Evolutionary conservation across 2,797 vertebrate species (phyloP).

Genomic region (Acomys russatus): DNA sequence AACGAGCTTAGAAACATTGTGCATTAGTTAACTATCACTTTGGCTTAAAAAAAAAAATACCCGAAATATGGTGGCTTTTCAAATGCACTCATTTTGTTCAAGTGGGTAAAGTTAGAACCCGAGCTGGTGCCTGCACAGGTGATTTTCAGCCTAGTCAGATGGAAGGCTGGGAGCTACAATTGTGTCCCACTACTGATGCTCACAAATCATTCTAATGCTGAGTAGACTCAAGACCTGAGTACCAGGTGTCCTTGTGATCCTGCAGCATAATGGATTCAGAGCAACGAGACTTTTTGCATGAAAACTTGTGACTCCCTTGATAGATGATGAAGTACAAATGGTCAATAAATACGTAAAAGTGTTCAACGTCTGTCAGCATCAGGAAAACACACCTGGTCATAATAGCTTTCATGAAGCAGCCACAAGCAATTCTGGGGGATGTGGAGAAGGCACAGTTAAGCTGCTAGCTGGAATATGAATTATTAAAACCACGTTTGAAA

Average conservation of each 20-base stretch:
- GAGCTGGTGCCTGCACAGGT: not conserved
- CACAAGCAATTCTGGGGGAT: not conserved
- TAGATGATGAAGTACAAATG: not conserved
- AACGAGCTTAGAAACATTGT: not conserved
- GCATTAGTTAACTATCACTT: not conserved
- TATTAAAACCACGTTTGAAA: not conserved
- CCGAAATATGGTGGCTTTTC: not conserved
- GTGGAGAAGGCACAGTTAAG: not conserved
- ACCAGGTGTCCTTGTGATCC: not conserved
- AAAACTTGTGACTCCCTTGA: not conserved
- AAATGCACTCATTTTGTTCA: not conserved
- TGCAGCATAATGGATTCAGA: not conserved
- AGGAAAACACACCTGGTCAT: not conserved
- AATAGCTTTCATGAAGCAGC: not conserved
- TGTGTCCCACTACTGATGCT: not conserved
- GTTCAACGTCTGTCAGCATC: not conserved
- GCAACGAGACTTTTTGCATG: not conserved
- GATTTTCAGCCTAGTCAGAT: not conserved
- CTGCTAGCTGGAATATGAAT: not conserved
- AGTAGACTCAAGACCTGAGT: not conserved
- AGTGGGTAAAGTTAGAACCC: not conserved
- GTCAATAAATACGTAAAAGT: not conserved
- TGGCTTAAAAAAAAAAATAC: not conserved
- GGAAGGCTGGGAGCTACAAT: not conserved
- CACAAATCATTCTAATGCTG: accelerated